Conservation (phyloP, 2,113 vertebrate species). For the Mesocricetus auratus region DNA sequence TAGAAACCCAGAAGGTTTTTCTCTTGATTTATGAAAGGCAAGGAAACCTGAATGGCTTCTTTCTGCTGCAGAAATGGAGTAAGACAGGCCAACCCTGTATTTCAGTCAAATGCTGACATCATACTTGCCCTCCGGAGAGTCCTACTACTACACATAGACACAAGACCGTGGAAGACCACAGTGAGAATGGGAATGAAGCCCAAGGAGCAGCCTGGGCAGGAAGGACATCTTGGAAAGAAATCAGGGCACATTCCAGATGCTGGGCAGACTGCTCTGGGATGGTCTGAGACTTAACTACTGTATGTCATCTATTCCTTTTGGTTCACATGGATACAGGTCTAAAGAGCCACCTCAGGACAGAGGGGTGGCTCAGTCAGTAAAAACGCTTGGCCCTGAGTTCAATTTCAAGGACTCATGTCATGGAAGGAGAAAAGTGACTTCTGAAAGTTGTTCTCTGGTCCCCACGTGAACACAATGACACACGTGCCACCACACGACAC, state of each 20-base stretch:
- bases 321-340: neutral
- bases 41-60: constrained; percentile 29
- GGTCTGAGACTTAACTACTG: neutral
- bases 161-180: neutral
- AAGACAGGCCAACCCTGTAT: neutral
- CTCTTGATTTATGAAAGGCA: constrained; percentile 47
- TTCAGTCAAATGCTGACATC: neutral
- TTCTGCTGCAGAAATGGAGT: constrained; percentile 30
- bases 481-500: neutral
- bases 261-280: neutral
- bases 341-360: neutral
- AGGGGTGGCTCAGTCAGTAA: neutral
- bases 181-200: neutral
- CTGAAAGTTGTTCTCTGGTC: neutral
- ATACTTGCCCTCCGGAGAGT: neutral
- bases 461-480: neutral
- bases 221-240: neutral
- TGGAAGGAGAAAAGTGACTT: neutral
- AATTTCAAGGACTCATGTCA: neutral
- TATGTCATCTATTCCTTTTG: neutral
- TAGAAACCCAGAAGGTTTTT: constrained; percentile 55
- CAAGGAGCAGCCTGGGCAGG: neutral
- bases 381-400: neutral
- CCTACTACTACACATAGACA: neutral
- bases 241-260: neutral